These are phyloP conservation scores for Corynorhinus townsendii DNA, from an alignment of 2,113 vertebrate genomes.

Conservation along the genomic window DNA sequence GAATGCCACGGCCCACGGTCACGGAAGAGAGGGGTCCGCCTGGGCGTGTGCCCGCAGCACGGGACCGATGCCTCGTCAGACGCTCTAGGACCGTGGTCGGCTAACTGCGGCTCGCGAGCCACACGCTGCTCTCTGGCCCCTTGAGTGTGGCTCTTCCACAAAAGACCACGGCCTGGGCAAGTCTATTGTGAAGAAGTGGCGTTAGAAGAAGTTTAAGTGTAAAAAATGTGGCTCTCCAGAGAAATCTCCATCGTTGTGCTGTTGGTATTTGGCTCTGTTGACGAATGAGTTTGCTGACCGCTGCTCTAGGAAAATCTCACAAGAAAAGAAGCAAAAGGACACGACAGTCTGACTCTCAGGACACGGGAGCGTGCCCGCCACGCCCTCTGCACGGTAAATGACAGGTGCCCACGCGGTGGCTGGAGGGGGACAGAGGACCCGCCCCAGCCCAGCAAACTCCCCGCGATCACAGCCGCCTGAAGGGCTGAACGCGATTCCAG, in stretches of 20 bases:
- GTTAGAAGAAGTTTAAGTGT: too few relatives aligned
- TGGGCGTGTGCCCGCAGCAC: too few relatives aligned
- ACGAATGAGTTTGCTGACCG: too few relatives aligned
- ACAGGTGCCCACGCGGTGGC: background rate
- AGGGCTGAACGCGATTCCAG: background rate
- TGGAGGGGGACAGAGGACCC: background rate
- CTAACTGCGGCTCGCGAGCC: too few relatives aligned
- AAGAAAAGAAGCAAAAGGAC: background rate
- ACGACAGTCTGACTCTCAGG: constrained; percentile 39
- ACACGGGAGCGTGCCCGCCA: background rate
- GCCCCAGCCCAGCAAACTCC: background rate
- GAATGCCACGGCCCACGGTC: background rate
- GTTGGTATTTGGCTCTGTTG: too few relatives aligned
- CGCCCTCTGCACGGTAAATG: background rate
- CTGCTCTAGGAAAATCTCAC: background rate
- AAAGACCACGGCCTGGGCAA: too few relatives aligned
- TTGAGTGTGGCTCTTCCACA: too few relatives aligned
- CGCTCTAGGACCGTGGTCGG: too few relatives aligned
- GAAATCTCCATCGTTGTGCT: too few relatives aligned
- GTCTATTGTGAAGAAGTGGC: too few relatives aligned
- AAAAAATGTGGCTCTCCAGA: too few relatives aligned
- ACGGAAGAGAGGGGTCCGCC: background rate
- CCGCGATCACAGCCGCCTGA: background rate
- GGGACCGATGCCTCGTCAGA: background rate
- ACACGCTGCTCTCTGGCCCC: too few relatives aligned